Percentiles rank a stretch among this genome's conserved stretches.
phyloP scores from a whole-genome alignment of 2,797 vertebrate species.

The Scolopax bukidnonensis region DNA sequence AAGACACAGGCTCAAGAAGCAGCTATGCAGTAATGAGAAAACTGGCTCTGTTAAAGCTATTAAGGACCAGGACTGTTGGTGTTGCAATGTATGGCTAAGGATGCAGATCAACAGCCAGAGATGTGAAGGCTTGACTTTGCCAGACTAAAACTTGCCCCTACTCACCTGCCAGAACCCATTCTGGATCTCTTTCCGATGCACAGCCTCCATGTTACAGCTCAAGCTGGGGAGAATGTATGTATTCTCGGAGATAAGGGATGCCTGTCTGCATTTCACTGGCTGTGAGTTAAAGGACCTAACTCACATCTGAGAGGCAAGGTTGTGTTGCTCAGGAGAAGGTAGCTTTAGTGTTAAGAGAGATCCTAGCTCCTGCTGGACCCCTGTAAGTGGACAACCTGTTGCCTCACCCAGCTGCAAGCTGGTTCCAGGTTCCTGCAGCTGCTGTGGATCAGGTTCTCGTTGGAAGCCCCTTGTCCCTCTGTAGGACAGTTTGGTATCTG shows the following conservation, averaged over 20 bases:
- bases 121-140: background rate
- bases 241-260: background rate
- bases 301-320: background rate
- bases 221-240: background rate
- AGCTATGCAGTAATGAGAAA: background rate
- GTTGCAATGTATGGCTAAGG: background rate
- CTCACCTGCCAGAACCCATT: background rate
- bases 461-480: background rate
- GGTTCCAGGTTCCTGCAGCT: background rate
- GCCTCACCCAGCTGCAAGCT: background rate
- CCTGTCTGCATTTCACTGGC: background rate
- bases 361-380: background rate
- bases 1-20: background rate
- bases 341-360: background rate
- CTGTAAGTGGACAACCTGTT: background rate
- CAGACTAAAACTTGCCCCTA: background rate
- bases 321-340: background rate
- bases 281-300: background rate
- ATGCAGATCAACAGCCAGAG: background rate
- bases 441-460: background rate
- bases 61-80: background rate
- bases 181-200: background rate
- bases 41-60: background rate
- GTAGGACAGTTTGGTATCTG: background rate
- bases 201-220: accelerated